Percentiles rank a stretch among this genome's conserved stretches.
Conservation (phyloP, 30 jellyfish, hydroid and myxozoan species). For the Turritopsis dohrnii region DNA sequence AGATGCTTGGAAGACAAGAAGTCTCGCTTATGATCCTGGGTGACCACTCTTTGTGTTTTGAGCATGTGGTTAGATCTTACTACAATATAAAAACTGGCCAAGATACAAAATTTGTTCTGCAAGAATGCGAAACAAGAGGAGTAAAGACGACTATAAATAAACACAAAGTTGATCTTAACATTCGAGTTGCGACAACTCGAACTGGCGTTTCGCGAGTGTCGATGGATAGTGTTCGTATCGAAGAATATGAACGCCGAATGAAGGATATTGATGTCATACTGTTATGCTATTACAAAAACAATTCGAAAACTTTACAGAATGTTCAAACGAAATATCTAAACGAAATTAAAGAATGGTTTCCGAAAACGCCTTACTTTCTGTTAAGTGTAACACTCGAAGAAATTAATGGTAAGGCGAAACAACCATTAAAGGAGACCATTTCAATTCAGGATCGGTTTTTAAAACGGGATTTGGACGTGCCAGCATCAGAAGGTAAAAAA, state of each 20-base stretch:
- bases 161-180: constrained; percentile 9
- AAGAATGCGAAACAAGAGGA: constrained; percentile 28
- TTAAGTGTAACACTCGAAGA: constrained; percentile 23
- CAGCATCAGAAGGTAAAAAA: neutral
- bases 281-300: constrained; percentile 17
- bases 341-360: constrained; percentile 31
- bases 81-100: constrained; percentile 25
- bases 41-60: constrained; percentile 34
- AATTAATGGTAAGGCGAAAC: neutral
- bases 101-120: neutral
- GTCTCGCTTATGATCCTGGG: constrained; percentile 19
- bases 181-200: constrained; percentile 28
- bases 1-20: constrained; percentile 14
- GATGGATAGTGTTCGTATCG: constrained; percentile 18
- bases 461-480: constrained; percentile 21
- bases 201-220: constrained; percentile 18
- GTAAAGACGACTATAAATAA: neutral
- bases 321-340: constrained; percentile 27
- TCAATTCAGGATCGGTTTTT: constrained; percentile 24
- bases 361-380: constrained; percentile 17
- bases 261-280: constrained; percentile 22
- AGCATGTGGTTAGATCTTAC: constrained; percentile 16
- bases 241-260: constrained; percentile 11
- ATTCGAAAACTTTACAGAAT: constrained; percentile 30
- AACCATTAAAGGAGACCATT: constrained; percentile 24